Conservation (phyloP, 2,797 vertebrate genomes). For the Notoglanidium macrostoma region DNA sequence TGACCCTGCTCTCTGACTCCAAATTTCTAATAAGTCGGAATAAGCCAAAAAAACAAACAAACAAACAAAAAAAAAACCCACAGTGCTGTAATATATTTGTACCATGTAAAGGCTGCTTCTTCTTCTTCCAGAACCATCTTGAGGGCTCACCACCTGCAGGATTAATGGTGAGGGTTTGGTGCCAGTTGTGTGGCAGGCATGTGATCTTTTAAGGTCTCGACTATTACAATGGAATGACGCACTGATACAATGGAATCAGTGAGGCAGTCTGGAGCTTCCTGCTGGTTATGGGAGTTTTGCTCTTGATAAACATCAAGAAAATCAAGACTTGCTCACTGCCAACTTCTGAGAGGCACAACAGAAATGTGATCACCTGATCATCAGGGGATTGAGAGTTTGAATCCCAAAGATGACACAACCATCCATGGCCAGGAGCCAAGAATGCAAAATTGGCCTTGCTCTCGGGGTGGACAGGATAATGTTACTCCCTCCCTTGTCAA, state of each 20-base stretch:
- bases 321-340: neutral
- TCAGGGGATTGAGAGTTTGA: neutral
- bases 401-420: neutral
- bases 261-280: neutral
- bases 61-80: too few relatives aligned
- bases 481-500: neutral
- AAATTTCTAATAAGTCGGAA: too few relatives aligned
- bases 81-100: too few relatives aligned
- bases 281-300: neutral
- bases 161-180: neutral
- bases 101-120: too few relatives aligned
- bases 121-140: neutral
- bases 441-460: neutral
- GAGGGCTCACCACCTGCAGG: neutral
- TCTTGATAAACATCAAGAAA: neutral
- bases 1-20: too few relatives aligned
- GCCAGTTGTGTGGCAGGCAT: neutral
- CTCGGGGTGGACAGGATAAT: neutral
- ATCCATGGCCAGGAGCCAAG: neutral
- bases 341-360: neutral
- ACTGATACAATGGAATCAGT: neutral
- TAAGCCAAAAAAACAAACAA: too few relatives aligned
- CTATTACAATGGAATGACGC: neutral
- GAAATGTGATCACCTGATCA: neutral
- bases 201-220: neutral